Conservation (phyloP, 2,888 invertebrate genomes). For the Dicyrtomina minuta region DNA sequence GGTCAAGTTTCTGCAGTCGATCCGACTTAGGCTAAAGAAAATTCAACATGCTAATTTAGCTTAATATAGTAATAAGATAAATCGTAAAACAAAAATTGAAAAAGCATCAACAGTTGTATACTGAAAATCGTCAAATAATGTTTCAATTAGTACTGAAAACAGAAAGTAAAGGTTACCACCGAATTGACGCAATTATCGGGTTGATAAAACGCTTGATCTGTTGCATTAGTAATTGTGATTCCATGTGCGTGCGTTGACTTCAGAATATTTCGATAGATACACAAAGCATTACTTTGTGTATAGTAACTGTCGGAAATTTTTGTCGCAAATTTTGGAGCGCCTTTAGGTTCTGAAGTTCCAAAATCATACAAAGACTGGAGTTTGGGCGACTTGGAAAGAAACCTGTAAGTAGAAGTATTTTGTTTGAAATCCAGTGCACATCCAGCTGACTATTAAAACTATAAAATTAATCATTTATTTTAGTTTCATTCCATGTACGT, state of each 20-base stretch:
- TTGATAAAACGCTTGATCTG: constrained; percentile 25
- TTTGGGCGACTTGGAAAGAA: constrained; percentile 1
- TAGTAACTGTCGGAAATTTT: not conserved
- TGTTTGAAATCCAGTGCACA: too few relatives aligned
- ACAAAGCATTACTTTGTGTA: constrained; percentile 13
- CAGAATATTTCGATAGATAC: constrained; percentile 23
- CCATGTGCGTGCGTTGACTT: not conserved
- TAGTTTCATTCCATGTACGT: too few relatives aligned
- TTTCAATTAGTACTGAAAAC: not conserved
- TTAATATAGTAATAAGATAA: too few relatives aligned
- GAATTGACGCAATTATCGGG: not conserved
- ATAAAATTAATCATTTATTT: too few relatives aligned
- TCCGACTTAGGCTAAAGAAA: too few relatives aligned
- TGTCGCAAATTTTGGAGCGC: constrained; percentile 15
- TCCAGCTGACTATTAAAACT: too few relatives aligned
- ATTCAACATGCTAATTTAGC: too few relatives aligned
- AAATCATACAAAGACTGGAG: constrained; percentile 18
- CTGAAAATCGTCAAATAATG: too few relatives aligned
- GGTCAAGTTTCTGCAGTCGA: not conserved
- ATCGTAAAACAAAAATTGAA: too few relatives aligned
- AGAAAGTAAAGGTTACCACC: not conserved
- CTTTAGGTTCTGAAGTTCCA: constrained; percentile 18
- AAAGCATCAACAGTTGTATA: too few relatives aligned
- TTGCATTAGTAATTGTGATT: not conserved
- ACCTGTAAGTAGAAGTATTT: constrained; percentile 10